Evolutionary conservation across 2,888 invertebrate species (phyloP).

Genomic region (Drosophila dives): DNA sequence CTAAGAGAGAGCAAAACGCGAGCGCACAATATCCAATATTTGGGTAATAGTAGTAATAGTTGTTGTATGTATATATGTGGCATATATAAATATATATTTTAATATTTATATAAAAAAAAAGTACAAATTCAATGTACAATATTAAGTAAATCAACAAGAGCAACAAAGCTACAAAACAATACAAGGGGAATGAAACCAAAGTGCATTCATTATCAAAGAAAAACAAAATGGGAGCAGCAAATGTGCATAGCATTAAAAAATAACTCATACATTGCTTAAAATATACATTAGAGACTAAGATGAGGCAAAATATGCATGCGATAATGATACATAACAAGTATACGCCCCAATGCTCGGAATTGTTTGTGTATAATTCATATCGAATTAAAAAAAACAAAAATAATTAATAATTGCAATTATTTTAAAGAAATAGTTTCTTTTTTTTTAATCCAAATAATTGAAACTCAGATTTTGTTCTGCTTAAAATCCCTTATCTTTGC

Average conservation of each 20-base stretch:
- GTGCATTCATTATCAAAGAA: neutral
- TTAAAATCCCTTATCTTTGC: neutral
- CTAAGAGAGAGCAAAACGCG: conserved; percentile 81
- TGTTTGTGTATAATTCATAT: neutral
- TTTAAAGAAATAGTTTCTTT: neutral
- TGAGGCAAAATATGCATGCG: conserved; percentile 12
- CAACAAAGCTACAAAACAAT: conserved; percentile 35
- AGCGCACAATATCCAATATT: conserved; percentile 71
- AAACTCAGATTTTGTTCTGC: neutral
- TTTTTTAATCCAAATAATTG: neutral
- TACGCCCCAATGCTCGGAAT: conserved; percentile 11
- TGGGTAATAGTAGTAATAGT: conserved; percentile 51
- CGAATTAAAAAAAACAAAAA: neutral
- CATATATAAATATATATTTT: conserved; percentile 30
- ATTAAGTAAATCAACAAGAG: conserved; percentile 36
- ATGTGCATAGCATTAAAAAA: neutral
- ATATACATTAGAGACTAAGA: neutral
- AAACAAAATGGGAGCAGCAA: neutral
- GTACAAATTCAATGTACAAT: conserved; percentile 33
- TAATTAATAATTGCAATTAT: neutral
- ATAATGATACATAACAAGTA: neutral
- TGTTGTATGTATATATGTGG: conserved; percentile 50
- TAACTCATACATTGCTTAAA: neutral
- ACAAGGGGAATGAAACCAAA: conserved; percentile 50
- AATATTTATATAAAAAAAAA: conserved; percentile 18